phyloP scores from a whole-genome alignment of 2,113 vertebrate genomes.

The Eptesicus fuscus region DNA sequence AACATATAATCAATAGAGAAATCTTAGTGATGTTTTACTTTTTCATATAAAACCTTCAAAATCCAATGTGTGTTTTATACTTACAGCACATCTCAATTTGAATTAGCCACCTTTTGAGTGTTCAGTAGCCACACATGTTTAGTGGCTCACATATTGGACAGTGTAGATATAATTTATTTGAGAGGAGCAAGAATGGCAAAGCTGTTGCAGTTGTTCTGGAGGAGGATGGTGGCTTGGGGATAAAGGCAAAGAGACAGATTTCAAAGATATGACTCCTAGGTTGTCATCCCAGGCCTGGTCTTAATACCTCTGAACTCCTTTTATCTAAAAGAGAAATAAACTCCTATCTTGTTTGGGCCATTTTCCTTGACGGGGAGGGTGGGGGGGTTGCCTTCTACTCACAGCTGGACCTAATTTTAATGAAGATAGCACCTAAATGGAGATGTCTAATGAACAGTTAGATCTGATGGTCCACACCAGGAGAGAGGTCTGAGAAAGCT shows the following conservation, averaged over 20 bases:
- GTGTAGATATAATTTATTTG: background rate
- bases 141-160: background rate
- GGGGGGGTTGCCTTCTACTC: background rate
- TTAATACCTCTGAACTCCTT: background rate
- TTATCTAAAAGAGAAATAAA: constrained; percentile 20
- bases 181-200: background rate
- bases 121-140: background rate
- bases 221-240: background rate
- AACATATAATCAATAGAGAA: background rate
- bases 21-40: background rate
- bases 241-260: background rate
- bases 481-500: background rate
- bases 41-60: background rate
- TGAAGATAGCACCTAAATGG: background rate
- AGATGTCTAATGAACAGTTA: background rate
- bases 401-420: background rate
- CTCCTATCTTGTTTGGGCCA: background rate
- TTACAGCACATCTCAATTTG: background rate
- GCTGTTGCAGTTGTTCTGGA: background rate
- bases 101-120: background rate
- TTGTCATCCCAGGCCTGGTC: background rate
- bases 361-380: background rate
- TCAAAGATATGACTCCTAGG: background rate
- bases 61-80: background rate
- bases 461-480: background rate